These are phyloP conservation scores for Cavia aperea DNA, from an alignment of 2,113 vertebrate species.

Conservation along the genomic window DNA sequence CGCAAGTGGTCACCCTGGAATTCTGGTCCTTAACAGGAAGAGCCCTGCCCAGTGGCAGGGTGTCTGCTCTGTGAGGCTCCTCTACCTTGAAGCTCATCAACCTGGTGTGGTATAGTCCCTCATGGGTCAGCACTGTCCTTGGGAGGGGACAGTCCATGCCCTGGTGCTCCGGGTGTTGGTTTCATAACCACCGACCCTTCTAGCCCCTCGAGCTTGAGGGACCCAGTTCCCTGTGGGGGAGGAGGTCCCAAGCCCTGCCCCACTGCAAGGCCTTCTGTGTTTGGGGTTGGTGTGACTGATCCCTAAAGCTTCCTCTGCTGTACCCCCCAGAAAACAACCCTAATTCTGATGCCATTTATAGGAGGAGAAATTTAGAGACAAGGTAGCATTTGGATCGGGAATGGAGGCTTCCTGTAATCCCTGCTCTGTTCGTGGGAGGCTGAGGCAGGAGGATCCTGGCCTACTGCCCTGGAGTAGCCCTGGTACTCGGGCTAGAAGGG, in stretches of 20 bases:
- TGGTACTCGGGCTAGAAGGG: not conserved
- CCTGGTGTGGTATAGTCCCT: not conserved
- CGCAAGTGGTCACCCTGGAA: not conserved
- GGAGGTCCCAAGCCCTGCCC: rapidly evolving
- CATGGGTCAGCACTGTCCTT: not conserved
- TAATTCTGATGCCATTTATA: not conserved
- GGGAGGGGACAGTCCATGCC: not conserved
- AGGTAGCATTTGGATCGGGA: not conserved
- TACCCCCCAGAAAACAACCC: not conserved
- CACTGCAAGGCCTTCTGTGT: rapidly evolving
- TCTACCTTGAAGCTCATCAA: rapidly evolving
- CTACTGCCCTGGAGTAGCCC: not conserved
- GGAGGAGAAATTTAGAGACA: not conserved
- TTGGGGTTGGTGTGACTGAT: rapidly evolving
- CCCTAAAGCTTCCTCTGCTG: too few relatives aligned
- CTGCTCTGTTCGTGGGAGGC: not conserved
- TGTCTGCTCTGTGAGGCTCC: not conserved
- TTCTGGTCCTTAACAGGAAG: not conserved
- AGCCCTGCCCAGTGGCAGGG: not conserved
- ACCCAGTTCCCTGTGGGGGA: not conserved
- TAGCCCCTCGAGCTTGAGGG: too few relatives aligned
- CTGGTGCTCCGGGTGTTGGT: not conserved
- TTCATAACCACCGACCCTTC: not conserved
- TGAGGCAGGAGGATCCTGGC: not conserved
- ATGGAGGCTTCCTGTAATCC: not conserved